These are phyloP conservation scores for Pedionomus torquatus DNA, from an alignment of 2,113 vertebrate genomes.

Conservation along the genomic window DNA sequence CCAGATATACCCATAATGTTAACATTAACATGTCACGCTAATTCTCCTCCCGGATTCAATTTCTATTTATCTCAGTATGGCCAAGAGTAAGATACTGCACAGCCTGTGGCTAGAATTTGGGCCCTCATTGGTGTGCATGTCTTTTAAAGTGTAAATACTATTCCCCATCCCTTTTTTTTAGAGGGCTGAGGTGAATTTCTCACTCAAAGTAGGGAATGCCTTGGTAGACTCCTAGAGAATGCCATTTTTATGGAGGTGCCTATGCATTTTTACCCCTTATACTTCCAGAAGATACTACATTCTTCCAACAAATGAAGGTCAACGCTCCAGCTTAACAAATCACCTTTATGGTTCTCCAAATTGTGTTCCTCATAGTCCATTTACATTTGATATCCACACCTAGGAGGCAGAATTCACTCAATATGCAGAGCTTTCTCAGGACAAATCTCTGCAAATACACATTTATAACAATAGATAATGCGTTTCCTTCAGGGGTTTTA, in stretches of 20 bases:
- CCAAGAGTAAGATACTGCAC: not conserved
- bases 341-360: not conserved
- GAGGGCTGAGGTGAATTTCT: not conserved
- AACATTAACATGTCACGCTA: not conserved
- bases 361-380: not conserved
- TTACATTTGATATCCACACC: not conserved
- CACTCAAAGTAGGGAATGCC: not conserved
- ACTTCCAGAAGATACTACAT: not conserved
- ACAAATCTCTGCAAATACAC: not conserved
- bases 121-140: not conserved
- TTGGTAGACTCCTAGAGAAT: not conserved
- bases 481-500: not conserved
- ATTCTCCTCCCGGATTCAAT: not conserved
- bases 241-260: not conserved
- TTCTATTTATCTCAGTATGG: not conserved
- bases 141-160: not conserved
- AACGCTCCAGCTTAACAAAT: not conserved
- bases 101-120: not conserved
- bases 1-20: not conserved
- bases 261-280: not conserved
- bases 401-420: not conserved
- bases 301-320: not conserved
- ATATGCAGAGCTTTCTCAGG: not conserved
- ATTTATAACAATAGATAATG: not conserved
- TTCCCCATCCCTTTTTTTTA: rapidly evolving